phyloP scores from a whole-genome alignment of 2,113 vertebrate species.

The Corvus cornix region DNA sequence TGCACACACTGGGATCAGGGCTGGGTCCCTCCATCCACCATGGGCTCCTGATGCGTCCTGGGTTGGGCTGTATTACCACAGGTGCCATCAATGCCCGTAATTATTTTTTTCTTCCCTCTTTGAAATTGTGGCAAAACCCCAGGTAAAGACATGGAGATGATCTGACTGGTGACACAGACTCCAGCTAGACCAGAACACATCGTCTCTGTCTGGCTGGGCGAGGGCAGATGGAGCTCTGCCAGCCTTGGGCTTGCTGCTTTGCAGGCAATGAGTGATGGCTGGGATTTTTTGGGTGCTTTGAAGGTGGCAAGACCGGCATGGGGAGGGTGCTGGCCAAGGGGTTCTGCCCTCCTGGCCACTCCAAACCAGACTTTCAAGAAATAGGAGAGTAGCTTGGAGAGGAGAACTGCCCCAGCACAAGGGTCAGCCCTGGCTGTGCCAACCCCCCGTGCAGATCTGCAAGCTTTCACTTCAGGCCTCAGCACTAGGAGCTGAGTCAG shows the following conservation, averaged over 20 bases:
- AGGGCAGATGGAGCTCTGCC: background rate
- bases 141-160: background rate
- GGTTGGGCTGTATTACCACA: background rate
- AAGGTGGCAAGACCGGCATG: background rate
- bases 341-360: background rate
- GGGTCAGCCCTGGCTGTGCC: background rate
- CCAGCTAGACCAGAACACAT: background rate
- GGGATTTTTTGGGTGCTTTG: background rate
- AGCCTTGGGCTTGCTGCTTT: background rate
- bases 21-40: background rate
- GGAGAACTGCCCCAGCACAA: background rate
- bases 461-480: slow-evolving; percentile 49
- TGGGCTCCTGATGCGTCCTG: fast-evolving
- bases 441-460: background rate
- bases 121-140: background rate
- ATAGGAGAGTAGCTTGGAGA: background rate
- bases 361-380: background rate
- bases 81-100: background rate
- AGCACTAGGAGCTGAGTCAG: slow-evolving; percentile 37
- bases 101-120: background rate
- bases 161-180: background rate
- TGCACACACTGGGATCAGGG: background rate
- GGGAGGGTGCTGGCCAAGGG: background rate
- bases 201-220: fast-evolving
- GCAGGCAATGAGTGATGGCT: background rate